phyloP scores from a whole-genome alignment of 2,888 invertebrate species.

The Tetheella fluctuosa region DNA sequence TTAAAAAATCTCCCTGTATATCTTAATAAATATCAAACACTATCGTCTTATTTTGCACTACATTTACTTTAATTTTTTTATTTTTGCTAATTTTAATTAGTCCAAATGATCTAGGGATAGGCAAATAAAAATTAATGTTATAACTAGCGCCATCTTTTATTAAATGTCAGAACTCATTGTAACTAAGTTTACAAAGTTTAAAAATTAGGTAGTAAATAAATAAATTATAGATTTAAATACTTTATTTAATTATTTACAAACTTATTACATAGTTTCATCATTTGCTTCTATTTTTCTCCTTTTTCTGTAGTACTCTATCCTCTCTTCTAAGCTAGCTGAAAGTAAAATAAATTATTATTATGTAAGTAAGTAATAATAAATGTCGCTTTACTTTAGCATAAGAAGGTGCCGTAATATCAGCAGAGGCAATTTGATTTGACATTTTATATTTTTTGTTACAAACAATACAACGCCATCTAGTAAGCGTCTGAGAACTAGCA shows the following conservation, averaged over 20 bases:
- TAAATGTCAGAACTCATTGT: not conserved
- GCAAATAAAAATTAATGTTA: not conserved
- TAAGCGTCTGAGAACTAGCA: too few species aligned
- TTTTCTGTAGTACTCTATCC: constrained; percentile 90
- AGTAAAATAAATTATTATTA: constrained; percentile 44
- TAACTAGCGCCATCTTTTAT: not conserved
- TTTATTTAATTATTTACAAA: not conserved
- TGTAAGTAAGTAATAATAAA: not conserved
- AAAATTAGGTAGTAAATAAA: not conserved
- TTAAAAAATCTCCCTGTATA: too few species aligned
- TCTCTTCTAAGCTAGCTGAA: constrained; percentile 92
- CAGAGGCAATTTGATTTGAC: too few species aligned
- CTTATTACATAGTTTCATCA: constrained; percentile 20
- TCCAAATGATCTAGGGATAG: not conserved
- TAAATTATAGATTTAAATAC: too few species aligned
- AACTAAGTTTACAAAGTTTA: too few species aligned
- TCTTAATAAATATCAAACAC: not conserved
- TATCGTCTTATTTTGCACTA: not conserved
- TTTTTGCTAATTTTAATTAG: not conserved
- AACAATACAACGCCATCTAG: too few species aligned
- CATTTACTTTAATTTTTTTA: not conserved
- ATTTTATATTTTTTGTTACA: too few species aligned
- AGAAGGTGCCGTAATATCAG: too few species aligned
- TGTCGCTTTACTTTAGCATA: not conserved
- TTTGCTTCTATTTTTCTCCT: constrained; percentile 76